Base-by-base conservation (phyloP, 2,113 vertebrate genomes). In the Alouatta palliata region DNA sequence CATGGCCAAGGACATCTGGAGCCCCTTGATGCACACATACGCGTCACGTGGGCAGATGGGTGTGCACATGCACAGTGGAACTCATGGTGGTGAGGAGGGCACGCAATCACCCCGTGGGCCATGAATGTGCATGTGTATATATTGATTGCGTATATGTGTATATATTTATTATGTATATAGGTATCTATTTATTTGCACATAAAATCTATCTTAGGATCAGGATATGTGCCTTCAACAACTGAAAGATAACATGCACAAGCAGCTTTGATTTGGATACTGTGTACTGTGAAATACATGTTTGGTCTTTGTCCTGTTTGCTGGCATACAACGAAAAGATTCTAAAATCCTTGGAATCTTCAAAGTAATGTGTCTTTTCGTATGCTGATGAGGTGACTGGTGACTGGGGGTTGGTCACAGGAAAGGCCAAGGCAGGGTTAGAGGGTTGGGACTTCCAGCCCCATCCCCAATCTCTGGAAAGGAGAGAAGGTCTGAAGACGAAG, bases 11-110 rank as follows among this genome's bases (percentile, higher is more conserved):
- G 27, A 13, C 37, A 9, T 40, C 64, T 88, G 56, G 47, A 21
- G 30, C 6, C 45, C 2, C 40, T 12, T 2, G 10, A 13, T 5
- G 4, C 6, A 2, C 30, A 27, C 21, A 32, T 4, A 0, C 1
- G 2, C 35, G 45, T 45, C 4, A 2, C 12, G 32, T 61, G 64
- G 2, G 2, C 11, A 16, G 3, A 3, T 13, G 1, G 32, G 68
- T 11, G 10, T 40, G 12, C 0, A 0, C 6, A 47, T 45, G 58
- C 23, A 16, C 2, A 10, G 40, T 1, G 0, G 66, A 30, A 47
- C 52, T 20, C 3, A 23, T 2, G 30, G 25, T 5, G 2, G 35
- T 43, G n/a, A 47, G 37, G 17, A 37, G 56, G 4, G 12, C 3
- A 0, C 1, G 19, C 13, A 25, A 2, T 61, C 32, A n/a, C 14